Conservation (phyloP, 2,888 invertebrate species). For the Lithodes maja region DNA sequence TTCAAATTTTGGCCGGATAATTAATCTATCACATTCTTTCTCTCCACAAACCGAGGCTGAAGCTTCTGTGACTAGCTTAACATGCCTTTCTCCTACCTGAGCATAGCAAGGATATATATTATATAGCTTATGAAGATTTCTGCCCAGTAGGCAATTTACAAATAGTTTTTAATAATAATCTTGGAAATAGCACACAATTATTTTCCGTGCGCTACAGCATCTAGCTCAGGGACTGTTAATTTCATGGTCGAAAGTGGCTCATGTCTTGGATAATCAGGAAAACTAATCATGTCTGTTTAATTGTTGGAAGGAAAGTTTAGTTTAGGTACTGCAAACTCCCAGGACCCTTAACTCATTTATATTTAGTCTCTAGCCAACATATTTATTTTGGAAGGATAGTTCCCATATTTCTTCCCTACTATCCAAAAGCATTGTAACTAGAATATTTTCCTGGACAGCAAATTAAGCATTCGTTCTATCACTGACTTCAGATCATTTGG, state of each 20-base stretch:
- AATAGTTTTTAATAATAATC: background rate
- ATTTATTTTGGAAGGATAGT: background rate
- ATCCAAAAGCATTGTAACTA: conserved; percentile 19
- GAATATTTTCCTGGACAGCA: conserved; percentile 19
- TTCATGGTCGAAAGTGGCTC: conserved; percentile 32
- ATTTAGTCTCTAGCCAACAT: background rate
- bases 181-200: conserved; percentile 5
- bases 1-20: background rate
- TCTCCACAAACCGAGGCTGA: conserved; percentile 4
- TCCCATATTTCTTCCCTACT: background rate
- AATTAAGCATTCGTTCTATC: background rate
- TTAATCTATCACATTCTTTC: background rate
- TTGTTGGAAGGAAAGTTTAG: background rate
- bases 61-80: conserved; percentile 33
- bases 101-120: background rate
- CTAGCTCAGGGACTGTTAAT: conserved; percentile 6
- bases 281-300: conserved; percentile 8
- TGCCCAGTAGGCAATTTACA: too few relatives aligned
- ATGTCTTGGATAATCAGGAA: conserved; percentile 13
- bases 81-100: conserved; percentile 1
- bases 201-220: background rate
- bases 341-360: background rate
- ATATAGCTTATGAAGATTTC: too few relatives aligned
- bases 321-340: background rate
- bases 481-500: background rate